Evolutionary conservation across 2,888 invertebrate genomes (phyloP).

Genomic region (Drosophila picticornis): DNA sequence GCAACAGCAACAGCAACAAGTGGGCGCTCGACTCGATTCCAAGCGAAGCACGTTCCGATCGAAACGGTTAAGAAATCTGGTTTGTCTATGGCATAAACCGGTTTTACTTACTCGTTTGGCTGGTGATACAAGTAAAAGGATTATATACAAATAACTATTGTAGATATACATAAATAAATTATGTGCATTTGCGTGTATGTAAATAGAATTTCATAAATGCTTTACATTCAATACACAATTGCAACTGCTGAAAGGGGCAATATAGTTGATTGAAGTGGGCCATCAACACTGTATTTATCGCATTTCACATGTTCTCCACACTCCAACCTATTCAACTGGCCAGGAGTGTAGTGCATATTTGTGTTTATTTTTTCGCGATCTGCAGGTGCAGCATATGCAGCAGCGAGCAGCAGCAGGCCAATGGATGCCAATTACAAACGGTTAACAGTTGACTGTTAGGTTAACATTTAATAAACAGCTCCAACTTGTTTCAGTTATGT

Average conservation of each 20-base stretch:
- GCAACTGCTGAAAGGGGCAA: background rate
- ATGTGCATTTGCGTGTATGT: conserved; percentile 10
- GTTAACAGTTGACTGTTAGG: conserved; percentile 68
- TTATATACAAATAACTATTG: conserved; percentile 41
- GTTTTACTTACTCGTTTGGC: conserved; percentile 51
- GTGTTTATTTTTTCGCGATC: conserved; percentile 59
- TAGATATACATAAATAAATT: conserved; percentile 4
- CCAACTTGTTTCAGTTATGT: conserved; percentile 68
- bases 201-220: conserved; percentile 25
- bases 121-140: conserved; percentile 62
- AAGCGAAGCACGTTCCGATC: conserved; percentile 35
- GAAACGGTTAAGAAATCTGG: conserved; percentile 64
- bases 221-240: background rate
- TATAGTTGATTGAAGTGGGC: background rate
- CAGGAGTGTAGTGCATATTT: conserved; percentile 40
- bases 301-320: background rate
- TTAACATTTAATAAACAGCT: conserved; percentile 58
- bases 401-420: conserved; percentile 16
- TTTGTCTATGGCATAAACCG: conserved; percentile 54
- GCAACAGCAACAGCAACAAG: conserved; percentile 67
- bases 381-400: conserved; percentile 65
- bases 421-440: conserved; percentile 49
- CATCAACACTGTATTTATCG: background rate
- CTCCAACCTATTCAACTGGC: conserved; percentile 25
- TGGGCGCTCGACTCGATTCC: conserved; percentile 61